Evolutionary conservation across 2,888 invertebrate species (phyloP), one percentile per base, ranked within the genome.

Genomic region (Lithophane socia): DNA sequence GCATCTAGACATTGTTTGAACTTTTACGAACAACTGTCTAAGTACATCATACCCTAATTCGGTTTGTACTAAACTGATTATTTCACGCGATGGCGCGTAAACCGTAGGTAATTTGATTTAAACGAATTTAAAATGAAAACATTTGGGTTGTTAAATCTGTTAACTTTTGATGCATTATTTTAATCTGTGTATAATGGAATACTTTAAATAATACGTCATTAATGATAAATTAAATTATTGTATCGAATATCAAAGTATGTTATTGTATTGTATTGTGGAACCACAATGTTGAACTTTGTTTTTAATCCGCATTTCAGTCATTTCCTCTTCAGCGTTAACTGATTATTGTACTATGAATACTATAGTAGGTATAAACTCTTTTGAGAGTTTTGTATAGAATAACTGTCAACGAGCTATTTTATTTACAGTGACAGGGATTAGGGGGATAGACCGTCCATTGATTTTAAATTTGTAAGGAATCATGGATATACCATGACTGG

Each of bases 1-100:
- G 52, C 56, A 64, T 78, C 71, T 58, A 71, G 44, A 37, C 37
- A 29, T 24, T 54, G n/a, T 69, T 47, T 77, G n/a, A 58, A 56
- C 0, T 56, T 29, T 71, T 61, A 21, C 16, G 7, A 12, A 21
- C 7, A 13, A 61, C 18, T 63, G 42, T 0, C 21, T 13, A 37
- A 0, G 37, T 37, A 42, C 9, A 61, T 37, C 5, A 61, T 61
- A 47, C 9, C 18, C 18, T 18, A 49, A 49, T 52, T 72, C 0
- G 24, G 37, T 60, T 74, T 42, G 12, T 24, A 42, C 0, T 10
- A 47, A 47, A 29, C 18, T 5, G 0, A 75, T 74, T 37, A 49
- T 47, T 29, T 61, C 16, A 3, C 13, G 9, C 8, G 52, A 52
- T 52, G 9, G 21, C 52, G 9, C 16, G 37, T 44, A 10, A 21